A percentile compares a stretch with the other conserved stretches of the same genome.
Evolutionary conservation across 1,140 invertebrate genomes (phyloP).

Genomic region (Achatina immaculata): DNA sequence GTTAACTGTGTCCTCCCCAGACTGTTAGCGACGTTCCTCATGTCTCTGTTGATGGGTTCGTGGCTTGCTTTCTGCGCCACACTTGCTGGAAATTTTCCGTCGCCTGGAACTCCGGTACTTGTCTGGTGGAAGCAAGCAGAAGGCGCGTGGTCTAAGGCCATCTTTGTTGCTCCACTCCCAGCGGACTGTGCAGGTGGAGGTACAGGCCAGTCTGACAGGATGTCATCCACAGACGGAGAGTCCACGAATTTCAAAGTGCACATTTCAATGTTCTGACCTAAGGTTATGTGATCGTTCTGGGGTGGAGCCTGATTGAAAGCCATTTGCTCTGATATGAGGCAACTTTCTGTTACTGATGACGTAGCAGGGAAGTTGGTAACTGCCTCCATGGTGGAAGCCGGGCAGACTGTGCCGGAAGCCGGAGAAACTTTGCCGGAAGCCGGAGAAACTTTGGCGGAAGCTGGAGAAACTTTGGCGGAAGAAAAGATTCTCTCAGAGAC

Average conservation of each 20-base stretch:
- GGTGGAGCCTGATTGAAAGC: background rate
- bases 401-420: no score
- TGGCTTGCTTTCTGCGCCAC: background rate
- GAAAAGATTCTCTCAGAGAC: no score
- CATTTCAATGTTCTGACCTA: slow-evolving; percentile 24
- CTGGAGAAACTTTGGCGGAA: no score
- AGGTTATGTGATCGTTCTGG: background rate
- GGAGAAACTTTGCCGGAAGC: no score
- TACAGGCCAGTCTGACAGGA: slow-evolving; percentile 1
- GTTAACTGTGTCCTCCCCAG: background rate
- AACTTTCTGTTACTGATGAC: background rate
- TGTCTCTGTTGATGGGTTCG: background rate
- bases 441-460: no score
- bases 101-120: background rate
- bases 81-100: background rate
- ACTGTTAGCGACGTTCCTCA: background rate
- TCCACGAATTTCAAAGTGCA: slow-evolving; percentile 25
- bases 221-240: slow-evolving; percentile 26
- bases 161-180: background rate
- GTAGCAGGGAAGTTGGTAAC: background rate
- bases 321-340: background rate
- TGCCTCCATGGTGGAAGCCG: no score
- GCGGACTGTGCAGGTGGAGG: background rate
- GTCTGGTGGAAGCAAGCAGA: background rate
- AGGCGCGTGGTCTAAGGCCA: background rate